These are phyloP conservation scores for Passer montanus DNA, from an alignment of 2,113 vertebrate species.

Conservation along the genomic window DNA sequence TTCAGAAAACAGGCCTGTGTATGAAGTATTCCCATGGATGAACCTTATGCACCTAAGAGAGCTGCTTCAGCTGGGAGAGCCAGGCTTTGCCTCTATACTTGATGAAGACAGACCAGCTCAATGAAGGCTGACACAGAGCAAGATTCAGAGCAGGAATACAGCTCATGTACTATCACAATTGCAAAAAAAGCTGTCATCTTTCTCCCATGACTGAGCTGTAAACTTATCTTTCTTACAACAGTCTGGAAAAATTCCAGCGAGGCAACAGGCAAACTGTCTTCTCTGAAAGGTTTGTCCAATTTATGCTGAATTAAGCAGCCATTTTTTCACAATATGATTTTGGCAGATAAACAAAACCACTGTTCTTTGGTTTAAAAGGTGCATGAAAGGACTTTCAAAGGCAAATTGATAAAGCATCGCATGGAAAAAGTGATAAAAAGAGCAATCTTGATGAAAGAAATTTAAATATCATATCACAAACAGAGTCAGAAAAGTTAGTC, in stretches of 20 bases:
- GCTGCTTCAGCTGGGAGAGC: not conserved
- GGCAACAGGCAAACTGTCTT: not conserved
- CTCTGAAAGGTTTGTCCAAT: not conserved
- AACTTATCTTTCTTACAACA: not conserved
- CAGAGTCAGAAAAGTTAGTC: not conserved
- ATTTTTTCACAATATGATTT: not conserved
- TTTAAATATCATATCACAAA: not conserved
- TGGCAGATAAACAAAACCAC: not conserved
- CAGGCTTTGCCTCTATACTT: not conserved
- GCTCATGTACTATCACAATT: not conserved
- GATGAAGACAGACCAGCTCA: not conserved
- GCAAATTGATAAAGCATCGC: not conserved
- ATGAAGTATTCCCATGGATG: not conserved
- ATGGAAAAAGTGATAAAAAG: not conserved
- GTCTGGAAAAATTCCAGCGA: not conserved
- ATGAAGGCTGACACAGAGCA: not conserved
- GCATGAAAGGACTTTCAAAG: not conserved
- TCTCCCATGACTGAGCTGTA: not conserved
- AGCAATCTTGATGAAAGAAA: not conserved
- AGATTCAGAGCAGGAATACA: not conserved
- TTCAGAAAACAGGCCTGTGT: not conserved
- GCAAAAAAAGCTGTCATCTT: not conserved
- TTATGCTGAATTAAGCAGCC: not conserved
- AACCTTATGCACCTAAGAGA: not conserved
- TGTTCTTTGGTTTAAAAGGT: not conserved